Evolutionary conservation across 2,888 invertebrate species (phyloP).

Genomic region (Rhingia campestris): DNA sequence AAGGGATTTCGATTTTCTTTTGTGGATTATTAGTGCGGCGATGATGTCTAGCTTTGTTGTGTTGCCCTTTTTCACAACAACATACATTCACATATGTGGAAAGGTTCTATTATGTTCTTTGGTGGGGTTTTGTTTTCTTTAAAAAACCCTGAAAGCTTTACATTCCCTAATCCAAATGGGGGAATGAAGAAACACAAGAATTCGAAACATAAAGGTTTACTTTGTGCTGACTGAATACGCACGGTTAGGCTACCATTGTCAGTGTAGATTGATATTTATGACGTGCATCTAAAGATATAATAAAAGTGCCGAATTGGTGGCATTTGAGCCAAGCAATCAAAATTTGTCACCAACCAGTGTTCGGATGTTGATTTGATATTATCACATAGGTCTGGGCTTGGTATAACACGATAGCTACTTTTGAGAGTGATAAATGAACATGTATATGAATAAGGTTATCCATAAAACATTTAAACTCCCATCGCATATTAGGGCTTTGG

Average conservation of each 20-base stretch:
- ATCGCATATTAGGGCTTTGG: conserved; percentile 37
- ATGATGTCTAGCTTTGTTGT: conserved; percentile 63
- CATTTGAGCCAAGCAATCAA: conserved; percentile 49
- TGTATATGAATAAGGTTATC: conserved; percentile 49
- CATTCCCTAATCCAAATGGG: conserved; percentile 36
- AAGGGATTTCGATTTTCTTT: conserved; percentile 48
- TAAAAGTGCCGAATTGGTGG: conserved; percentile 61
- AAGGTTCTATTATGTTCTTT: conserved; percentile 18
- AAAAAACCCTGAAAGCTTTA: conserved; percentile 36
- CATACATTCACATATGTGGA: conserved; percentile 17
- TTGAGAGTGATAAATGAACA: conserved; percentile 40
- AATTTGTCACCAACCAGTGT: conserved; percentile 51
- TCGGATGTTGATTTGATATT: conserved; percentile 24
- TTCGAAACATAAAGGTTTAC: conserved; percentile 28
- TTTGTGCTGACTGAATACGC: conserved; percentile 47
- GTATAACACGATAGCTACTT: not conserved
- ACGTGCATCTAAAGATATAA: conserved; percentile 46
- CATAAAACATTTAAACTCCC: conserved; percentile 51
- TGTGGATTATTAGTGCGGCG: conserved; percentile 63
- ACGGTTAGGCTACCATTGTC: conserved; percentile 48
- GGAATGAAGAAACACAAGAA: conserved; percentile 6
- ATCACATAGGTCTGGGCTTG: not conserved
- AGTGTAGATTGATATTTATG: conserved; percentile 64
- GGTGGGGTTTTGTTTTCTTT: conserved; percentile 2
- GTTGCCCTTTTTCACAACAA: conserved; percentile 4